A percentile compares a stretch with the other conserved stretches of the same genome.
phyloP scores from a whole-genome alignment of 53 echinoderm and acorn worm species.

The Antedon mediterranea region DNA sequence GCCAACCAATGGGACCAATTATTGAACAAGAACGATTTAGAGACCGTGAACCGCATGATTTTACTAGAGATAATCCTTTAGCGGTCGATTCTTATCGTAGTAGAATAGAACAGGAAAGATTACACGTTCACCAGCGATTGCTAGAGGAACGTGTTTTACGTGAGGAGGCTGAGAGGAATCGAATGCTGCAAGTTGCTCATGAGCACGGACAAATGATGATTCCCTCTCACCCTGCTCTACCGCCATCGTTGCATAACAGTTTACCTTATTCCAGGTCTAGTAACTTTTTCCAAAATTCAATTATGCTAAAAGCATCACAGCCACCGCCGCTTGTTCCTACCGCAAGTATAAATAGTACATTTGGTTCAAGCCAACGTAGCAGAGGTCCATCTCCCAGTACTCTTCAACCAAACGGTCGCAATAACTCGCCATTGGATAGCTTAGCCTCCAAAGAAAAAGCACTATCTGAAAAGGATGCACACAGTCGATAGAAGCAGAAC shows the following conservation, averaged over 20 bases:
- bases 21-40: constrained; percentile 86
- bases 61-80: constrained; percentile 87
- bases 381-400: constrained; percentile 33
- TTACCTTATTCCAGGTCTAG: constrained; percentile 58
- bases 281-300: constrained; percentile 50
- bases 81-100: constrained; percentile 40
- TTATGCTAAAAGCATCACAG: constrained; percentile 35
- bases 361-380: constrained; percentile 25
- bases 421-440: constrained; percentile 46
- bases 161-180: constrained; percentile 65
- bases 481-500: constrained; percentile 42
- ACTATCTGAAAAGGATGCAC: constrained; percentile 60
- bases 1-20: constrained; percentile 72
- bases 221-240: constrained; percentile 22
- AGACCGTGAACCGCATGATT: constrained; percentile 93
- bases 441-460: constrained; percentile 35
- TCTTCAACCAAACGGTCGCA: constrained; percentile 48
- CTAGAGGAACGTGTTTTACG: constrained; percentile 45
- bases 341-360: constrained; percentile 24
- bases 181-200: constrained; percentile 47
- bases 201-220: constrained; percentile 30
- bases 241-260: constrained; percentile 32
- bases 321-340: constrained; percentile 84
- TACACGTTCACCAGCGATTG: constrained; percentile 81
- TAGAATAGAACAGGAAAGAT: constrained; percentile 60